Evolutionary conservation across 2,888 invertebrate species (phyloP).

Genomic region (Odontocerum albicorne): DNA sequence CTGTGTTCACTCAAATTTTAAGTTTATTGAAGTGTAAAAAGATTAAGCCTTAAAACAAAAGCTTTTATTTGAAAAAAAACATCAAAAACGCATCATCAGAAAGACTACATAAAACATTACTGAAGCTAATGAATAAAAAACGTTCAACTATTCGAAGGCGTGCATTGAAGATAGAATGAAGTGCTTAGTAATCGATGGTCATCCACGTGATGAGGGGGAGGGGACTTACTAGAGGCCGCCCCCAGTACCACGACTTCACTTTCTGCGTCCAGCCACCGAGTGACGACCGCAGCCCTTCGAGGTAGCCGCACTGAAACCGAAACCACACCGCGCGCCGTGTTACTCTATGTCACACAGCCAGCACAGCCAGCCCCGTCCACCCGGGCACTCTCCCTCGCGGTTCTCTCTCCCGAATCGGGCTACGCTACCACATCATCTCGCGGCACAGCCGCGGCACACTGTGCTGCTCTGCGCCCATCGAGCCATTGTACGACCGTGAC

Average conservation of each 20-base stretch:
- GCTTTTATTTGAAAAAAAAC: too few relatives aligned
- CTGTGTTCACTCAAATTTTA: too few relatives aligned
- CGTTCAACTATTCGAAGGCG: conserved; percentile 34
- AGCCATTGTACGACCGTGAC: too few relatives aligned
- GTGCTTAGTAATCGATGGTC: conserved; percentile 27
- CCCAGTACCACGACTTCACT: conserved; percentile 97
- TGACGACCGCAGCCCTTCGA: conserved; percentile 92
- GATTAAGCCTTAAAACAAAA: too few relatives aligned
- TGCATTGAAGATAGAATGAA: conserved; percentile 31
- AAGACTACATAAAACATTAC: conserved; percentile 25
- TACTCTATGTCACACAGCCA: too few relatives aligned
- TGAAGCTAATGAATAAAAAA: conserved; percentile 32
- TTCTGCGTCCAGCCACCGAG: conserved; percentile 95
- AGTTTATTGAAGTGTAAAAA: too few relatives aligned
- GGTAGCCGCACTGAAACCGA: conserved; percentile 86
- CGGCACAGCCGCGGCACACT: too few relatives aligned
- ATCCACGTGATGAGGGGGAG: conserved; percentile 35
- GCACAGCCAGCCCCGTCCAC: neutral
- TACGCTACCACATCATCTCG: neutral
- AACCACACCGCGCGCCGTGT: conserved; percentile 48
- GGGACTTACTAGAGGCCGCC: conserved; percentile 93
- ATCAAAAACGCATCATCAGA: conserved; percentile 15
- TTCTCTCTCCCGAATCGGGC: neutral
- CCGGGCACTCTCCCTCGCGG: neutral
- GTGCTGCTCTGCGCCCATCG: too few relatives aligned